Evolutionary conservation across 1,140 invertebrate species (phyloP).

Genomic region (Drosophila serrata): DNA sequence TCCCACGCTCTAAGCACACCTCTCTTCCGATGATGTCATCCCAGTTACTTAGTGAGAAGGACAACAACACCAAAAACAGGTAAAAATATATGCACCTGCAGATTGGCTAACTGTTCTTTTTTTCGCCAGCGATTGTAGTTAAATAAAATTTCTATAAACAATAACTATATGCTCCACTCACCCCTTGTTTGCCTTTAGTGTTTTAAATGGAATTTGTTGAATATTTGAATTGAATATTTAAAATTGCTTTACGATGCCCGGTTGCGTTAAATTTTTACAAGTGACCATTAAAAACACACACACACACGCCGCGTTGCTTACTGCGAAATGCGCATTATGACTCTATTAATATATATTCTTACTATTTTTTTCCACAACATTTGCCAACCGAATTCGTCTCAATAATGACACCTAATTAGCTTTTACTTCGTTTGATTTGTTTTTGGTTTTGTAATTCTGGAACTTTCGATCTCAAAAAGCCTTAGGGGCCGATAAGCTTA

Average conservation of each 20-base stretch:
- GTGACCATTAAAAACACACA: constrained; percentile 17
- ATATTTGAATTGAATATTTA: too few species aligned
- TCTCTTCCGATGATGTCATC: neutral
- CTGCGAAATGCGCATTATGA: constrained; percentile 16
- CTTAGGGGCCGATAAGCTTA: too few species aligned
- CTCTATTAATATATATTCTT: constrained; percentile 6
- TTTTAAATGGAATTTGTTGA: constrained; percentile 10
- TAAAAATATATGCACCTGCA: neutral
- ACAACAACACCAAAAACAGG: too few species aligned
- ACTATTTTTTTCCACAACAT: constrained; percentile 5
- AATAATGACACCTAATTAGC: constrained; percentile 11
- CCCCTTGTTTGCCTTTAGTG: neutral
- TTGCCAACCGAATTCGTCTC: neutral
- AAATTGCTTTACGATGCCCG: constrained; percentile 17
- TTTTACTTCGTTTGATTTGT: neutral
- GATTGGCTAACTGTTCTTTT: neutral
- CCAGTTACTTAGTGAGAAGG: too few species aligned
- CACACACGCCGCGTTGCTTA: neutral
- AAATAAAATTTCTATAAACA: constrained; percentile 18
- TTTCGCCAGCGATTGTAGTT: neutral
- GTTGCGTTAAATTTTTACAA: constrained; percentile 13
- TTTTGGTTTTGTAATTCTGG: neutral
- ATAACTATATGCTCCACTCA: constrained; percentile 13
- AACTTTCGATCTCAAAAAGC: neutral
- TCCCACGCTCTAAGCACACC: neutral